These are phyloP conservation scores for Coleophora deauratella DNA, from an alignment of 2,888 invertebrate genomes.

Conservation along the genomic window DNA sequence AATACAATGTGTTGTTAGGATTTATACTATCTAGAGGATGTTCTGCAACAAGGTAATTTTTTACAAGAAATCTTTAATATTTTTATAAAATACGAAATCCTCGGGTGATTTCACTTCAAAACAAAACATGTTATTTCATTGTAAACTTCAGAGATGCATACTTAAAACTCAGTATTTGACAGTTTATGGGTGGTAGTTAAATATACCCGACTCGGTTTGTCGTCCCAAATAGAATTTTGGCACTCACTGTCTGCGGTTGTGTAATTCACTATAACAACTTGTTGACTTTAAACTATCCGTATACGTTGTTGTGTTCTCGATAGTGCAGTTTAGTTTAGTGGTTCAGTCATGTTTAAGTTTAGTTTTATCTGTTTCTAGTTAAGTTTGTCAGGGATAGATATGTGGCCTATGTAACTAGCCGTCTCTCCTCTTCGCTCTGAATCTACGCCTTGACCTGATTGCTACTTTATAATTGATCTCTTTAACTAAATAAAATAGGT, in stretches of 20 bases:
- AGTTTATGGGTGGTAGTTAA: conserved; percentile 72
- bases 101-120: too few species aligned
- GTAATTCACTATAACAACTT: conserved; percentile 69
- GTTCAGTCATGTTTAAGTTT: not conserved
- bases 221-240: conserved; percentile 73
- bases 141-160: conserved; percentile 27
- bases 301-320: conserved; percentile 33
- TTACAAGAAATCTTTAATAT: too few species aligned
- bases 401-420: conserved; percentile 56
- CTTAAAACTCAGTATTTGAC: conserved; percentile 54
- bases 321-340: conserved; percentile 16
- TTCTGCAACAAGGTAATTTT: conserved; percentile 25
- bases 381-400: too few species aligned
- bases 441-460: conserved; percentile 63
- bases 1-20: conserved; percentile 42
- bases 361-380: not conserved
- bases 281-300: conserved; percentile 56
- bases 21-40: conserved; percentile 34
- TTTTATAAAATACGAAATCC: too few species aligned
- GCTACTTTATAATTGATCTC: conserved; percentile 50
- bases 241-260: conserved; percentile 68
- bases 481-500: too few species aligned
- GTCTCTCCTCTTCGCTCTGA: conserved; percentile 57
- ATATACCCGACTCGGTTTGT: conserved; percentile 71
- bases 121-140: conserved; percentile 18